phyloP scores from a whole-genome alignment of 2,113 vertebrate species.

The Limnothrissa miodon region DNA sequence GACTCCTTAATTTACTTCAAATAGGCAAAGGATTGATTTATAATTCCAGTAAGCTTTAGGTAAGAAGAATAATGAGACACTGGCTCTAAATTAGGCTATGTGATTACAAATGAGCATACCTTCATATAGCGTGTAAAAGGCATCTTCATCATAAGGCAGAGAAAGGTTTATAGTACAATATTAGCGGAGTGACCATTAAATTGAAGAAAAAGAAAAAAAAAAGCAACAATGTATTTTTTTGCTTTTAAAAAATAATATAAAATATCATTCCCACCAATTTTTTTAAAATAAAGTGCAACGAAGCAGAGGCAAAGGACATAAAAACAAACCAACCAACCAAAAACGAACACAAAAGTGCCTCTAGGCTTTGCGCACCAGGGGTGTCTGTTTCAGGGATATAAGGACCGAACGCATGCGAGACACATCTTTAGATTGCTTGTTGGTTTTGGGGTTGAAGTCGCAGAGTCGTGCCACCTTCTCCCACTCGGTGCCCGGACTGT shows the following conservation, averaged over 20 bases:
- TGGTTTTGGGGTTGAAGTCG: constrained; percentile 99
- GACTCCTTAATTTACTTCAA: neutral
- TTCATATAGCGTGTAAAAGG: neutral
- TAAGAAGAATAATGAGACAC: neutral
- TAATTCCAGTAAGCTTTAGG: neutral
- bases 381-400: constrained; percentile 95
- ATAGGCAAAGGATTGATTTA: neutral
- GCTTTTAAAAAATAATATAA: neutral
- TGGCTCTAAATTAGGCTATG: neutral
- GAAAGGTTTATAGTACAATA: neutral
- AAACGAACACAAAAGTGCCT: constrained; percentile 17
- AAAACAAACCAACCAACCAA: neutral
- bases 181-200: constrained; percentile 15
- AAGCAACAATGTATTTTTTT: neutral
- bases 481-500: constrained; percentile 88
- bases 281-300: constrained; percentile 46
- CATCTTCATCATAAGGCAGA: neutral
- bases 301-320: constrained; percentile 38
- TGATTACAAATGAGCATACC: constrained; percentile 14
- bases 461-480: constrained; percentile 95
- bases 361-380: constrained; percentile 79
- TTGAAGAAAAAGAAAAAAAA: constrained; percentile 11
- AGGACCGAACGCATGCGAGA: constrained; percentile 97
- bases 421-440: constrained; percentile 97
- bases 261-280: constrained; percentile 20